Base-by-base conservation (phyloP, 2,113 vertebrate genomes). In the Scomber japonicus region DNA sequence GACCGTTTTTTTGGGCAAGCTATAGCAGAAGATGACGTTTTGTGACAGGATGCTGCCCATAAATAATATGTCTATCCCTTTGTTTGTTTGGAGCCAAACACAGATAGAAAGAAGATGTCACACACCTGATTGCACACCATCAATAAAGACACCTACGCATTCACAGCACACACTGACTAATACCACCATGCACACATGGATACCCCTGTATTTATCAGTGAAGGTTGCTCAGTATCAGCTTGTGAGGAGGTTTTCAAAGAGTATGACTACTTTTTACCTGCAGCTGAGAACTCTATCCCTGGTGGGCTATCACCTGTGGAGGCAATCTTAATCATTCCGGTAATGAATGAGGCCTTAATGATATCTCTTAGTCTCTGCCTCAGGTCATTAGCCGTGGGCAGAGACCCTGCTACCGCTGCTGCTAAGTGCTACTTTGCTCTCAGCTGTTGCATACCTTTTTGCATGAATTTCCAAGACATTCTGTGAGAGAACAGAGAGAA, bases 331-430 rank as follows among this genome's bases (percentile, higher is more conserved):
- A 82, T 88, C 82, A 65, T 73, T 64, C 19, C 68, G 74, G 75
- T 82, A 84, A 90, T 90, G 76, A 90, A 90, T 87, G 77, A 84
- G 51, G 40, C 30, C 71, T 78, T 89, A 87, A 89, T 87, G 79
- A 88, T 30, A 49, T 24, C 69, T 78, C 71, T 78, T 27, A 44
- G 71, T 56, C 50, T 13, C 67, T 17, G 68, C 81, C 80, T 75
- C 68, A 44, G 83, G 83, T 90, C 78, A 77, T 81, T 75, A 85
- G 60, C 80, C 31, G 1, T 35, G 35, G 71, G 80, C 71, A 45
- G 70, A 65, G 74, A 74, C 4, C 9, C 77, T 54, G 57, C 16
- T n/a, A 27, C 24, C 31, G 56, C 60, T 19, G 62, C 66, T 0
- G 0, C 21, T 61, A 24, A 71, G 63, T 61, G 75, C 66, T 63